Conservation (phyloP, 2,888 invertebrate species). For the Agrochola litura region DNA sequence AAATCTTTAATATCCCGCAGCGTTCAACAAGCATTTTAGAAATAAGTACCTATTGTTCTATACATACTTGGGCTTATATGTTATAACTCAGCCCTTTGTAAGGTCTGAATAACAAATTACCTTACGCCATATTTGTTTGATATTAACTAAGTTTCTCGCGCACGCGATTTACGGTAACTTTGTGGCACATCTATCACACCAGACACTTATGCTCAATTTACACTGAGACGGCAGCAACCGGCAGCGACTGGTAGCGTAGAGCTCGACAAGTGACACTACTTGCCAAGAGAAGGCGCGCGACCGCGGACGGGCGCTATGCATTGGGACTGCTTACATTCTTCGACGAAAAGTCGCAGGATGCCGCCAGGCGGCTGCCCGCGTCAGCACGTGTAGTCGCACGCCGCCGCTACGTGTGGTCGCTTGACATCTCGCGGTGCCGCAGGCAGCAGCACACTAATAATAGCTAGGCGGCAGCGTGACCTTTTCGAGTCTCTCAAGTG, state of each 20-base stretch:
- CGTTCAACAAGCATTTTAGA: background rate
- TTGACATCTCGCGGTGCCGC: background rate
- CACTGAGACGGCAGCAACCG: background rate
- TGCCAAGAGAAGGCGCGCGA: background rate
- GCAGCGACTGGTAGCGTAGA: background rate
- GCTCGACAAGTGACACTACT: background rate
- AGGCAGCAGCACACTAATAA: too few species aligned
- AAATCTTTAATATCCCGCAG: background rate
- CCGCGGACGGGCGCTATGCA: background rate
- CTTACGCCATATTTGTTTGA: background rate
- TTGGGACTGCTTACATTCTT: background rate
- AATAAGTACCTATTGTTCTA: background rate
- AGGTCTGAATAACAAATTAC: slow-evolving; percentile 10
- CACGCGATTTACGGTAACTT: background rate
- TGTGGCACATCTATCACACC: background rate
- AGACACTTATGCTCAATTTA: background rate
- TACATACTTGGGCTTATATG: background rate
- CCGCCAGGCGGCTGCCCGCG: background rate
- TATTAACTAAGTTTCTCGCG: slow-evolving; percentile 19
- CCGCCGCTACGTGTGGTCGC: too few species aligned
- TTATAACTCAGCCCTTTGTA: background rate
- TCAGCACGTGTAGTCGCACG: background rate
- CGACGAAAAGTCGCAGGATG: background rate
- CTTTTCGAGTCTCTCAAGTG: too few species aligned
- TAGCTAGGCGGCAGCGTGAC: too few species aligned